Evolutionary conservation across 2,113 vertebrate species (phyloP), one percentile per base, ranked within the genome.

Genomic region (Chionis minor): DNA sequence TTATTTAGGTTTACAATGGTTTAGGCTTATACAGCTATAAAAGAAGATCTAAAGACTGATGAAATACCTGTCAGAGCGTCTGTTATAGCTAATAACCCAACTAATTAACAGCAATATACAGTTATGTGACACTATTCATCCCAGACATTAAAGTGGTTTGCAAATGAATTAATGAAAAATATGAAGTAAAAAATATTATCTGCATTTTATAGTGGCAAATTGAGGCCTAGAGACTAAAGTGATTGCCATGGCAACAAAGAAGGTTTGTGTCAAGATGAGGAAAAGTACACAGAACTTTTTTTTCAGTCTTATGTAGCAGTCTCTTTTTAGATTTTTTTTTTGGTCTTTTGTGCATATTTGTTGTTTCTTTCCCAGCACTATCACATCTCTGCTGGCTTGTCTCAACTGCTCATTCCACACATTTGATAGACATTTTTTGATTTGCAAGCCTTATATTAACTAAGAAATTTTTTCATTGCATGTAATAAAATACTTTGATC

Each of bases 171-270:
- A 80, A 69, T 65, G 45, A 92, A 92, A 89, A 8, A 16, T 35
- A 32, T 7, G 12, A 35, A 71, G 65, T 79, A 79, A 84, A 85
- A 90, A 89, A 22, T n/a, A 55, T 21, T 40, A 73, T 42, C 61
- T 89, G 27, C 40, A 61, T 90, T 85, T 90, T 73, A 72, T 26
- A 74, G 30, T 24, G 27, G 47, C 32, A 85, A 95, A 92, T 81
- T 52, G 73, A 91, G 21, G 70, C 66, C 54, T 87, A 71, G 44
- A 55, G 51, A 66, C 61, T 62, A n/a, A 75, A 87, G 10, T 11
- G 49, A 89, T 97, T 94, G 61, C 73, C 56, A 56, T 91, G 73
- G 84, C 79, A 91, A 95, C 87, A 63, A 84, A 81, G 73, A 47
- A 66, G 67, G 78, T 72, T 18, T 67, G 59, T 96, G 61, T 78